These are phyloP conservation scores for Apodemus agrarius DNA, from an alignment of 2,797 vertebrate genomes.

Conservation along the genomic window DNA sequence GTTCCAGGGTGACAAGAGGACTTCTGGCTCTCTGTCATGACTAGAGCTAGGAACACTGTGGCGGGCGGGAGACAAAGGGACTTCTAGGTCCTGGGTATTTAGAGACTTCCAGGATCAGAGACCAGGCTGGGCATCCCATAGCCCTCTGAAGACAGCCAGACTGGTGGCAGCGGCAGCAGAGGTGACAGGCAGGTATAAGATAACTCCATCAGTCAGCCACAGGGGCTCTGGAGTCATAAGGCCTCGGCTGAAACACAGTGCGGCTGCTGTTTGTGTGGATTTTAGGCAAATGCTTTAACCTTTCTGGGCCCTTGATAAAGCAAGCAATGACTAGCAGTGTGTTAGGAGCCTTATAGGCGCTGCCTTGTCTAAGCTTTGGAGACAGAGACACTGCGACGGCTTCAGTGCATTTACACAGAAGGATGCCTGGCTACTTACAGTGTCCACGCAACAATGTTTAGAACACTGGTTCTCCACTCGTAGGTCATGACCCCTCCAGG, in stretches of 20 bases:
- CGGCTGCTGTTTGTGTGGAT: neutral
- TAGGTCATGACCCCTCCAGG: neutral
- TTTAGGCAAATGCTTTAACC: neutral
- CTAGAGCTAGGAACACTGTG: neutral
- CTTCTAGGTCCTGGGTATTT: neutral
- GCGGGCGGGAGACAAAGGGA: neutral
- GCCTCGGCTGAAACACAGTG: neutral
- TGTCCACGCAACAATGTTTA: neutral
- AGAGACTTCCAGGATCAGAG: neutral
- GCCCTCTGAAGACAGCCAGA: neutral
- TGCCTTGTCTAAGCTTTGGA: neutral
- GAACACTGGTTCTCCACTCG: neutral
- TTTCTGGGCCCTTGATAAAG: neutral
- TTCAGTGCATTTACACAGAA: neutral
- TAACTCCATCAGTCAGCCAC: neutral
- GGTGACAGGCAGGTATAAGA: too few species aligned
- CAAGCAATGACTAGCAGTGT: neutral
- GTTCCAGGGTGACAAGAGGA: constrained; percentile 1
- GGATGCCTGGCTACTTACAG: neutral
- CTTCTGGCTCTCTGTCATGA: neutral
- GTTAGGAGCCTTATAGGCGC: neutral
- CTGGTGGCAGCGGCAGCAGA: neutral
- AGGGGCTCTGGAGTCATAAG: neutral
- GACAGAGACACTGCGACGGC: neutral
- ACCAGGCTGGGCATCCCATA: neutral